Evolutionary conservation across 2,113 vertebrate genomes (phyloP).

Genomic region (Noturus placidus): DNA sequence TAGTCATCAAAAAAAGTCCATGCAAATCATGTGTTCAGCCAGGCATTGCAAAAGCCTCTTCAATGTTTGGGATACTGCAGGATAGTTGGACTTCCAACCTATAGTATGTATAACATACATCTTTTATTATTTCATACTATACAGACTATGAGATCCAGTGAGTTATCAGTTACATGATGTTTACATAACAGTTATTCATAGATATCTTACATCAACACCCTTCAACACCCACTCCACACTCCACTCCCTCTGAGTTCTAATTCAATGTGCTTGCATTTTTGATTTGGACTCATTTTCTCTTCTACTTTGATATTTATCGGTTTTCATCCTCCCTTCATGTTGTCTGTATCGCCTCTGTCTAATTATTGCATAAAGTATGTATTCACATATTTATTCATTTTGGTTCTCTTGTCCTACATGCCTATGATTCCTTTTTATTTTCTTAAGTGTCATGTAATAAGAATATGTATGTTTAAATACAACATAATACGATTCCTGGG

Average conservation of each 20-base stretch:
- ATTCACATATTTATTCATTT: background rate
- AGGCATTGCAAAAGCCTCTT: background rate
- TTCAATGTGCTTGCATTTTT: background rate
- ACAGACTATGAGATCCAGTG: background rate
- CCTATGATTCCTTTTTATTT: background rate
- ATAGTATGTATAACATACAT: background rate
- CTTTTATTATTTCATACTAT: too few relatives aligned
- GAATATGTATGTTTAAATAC: background rate
- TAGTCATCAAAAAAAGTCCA: background rate
- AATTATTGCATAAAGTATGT: background rate
- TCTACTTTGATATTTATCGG: background rate
- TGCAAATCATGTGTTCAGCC: background rate
- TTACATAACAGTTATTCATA: slow-evolving; percentile 12
- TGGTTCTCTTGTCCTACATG: background rate
- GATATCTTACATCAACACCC: background rate
- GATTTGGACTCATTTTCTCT: background rate
- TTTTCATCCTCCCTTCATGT: background rate
- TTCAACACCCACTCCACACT: background rate
- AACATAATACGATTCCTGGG: background rate
- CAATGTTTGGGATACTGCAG: background rate
- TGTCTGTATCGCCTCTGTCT: background rate
- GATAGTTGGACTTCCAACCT: background rate
- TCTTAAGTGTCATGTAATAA: background rate
- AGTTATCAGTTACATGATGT: background rate
- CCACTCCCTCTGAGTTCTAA: background rate